phyloP scores from a whole-genome alignment of 2,797 vertebrate species.

The Notoglanidium macrostoma region DNA sequence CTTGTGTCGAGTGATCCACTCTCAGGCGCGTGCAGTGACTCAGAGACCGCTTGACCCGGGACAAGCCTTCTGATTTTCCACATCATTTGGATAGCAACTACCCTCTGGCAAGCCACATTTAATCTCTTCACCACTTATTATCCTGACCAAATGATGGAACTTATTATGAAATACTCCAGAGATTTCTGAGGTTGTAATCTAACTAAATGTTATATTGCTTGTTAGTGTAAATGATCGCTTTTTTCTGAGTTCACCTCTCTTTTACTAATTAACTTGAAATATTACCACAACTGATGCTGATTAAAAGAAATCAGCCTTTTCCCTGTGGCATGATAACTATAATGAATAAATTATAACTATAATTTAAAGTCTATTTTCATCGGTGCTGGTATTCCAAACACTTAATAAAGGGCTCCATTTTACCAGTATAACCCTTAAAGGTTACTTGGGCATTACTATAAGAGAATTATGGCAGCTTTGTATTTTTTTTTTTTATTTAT shows the following conservation, averaged over 20 bases:
- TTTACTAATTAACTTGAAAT: neutral
- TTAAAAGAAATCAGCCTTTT: neutral
- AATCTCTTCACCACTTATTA: slow-evolving; percentile 1
- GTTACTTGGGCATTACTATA: slow-evolving; percentile 35
- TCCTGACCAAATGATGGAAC: neutral
- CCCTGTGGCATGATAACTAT: neutral
- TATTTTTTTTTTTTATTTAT: no score
- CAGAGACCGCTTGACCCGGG: neutral
- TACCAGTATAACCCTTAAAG: slow-evolving; percentile 27
- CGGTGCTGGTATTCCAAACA: neutral
- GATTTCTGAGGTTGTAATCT: neutral
- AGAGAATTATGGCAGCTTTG: slow-evolving; percentile 53
- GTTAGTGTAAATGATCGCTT: neutral
- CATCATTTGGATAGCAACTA: slow-evolving; percentile 12
- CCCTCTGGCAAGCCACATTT: neutral
- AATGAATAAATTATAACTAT: no score
- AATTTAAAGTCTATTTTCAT: neutral
- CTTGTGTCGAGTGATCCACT: slow-evolving; percentile 25
- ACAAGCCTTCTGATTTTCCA: slow-evolving; percentile 11
- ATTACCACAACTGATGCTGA: neutral
- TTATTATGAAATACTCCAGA: neutral
- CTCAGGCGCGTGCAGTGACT: slow-evolving; percentile 20
- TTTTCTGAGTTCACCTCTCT: neutral
- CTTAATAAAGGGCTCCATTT: slow-evolving; percentile 4
- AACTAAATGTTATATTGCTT: neutral